phyloP scores from a whole-genome alignment of 2,888 invertebrate species.

The Macaria liturata region DNA sequence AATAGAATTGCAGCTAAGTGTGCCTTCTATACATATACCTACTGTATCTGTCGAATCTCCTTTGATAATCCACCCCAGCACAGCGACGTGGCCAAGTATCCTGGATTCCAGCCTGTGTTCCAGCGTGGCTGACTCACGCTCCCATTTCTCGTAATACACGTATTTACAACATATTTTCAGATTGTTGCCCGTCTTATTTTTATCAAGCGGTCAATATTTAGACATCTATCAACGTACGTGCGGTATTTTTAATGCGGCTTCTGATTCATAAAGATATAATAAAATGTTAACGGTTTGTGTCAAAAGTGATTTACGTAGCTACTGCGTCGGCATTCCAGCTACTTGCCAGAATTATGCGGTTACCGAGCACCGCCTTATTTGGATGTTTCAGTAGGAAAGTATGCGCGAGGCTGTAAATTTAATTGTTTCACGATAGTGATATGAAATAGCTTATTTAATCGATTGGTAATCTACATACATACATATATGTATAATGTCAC shows the following conservation, averaged over 20 bases:
- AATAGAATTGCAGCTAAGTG: too few species aligned
- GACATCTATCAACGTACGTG: constrained; percentile 38
- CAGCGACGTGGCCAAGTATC: not conserved
- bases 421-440: too few species aligned
- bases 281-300: constrained; percentile 27
- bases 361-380: constrained; percentile 11
- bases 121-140: constrained; percentile 25
- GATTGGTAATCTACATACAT: too few species aligned
- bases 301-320: constrained; percentile 29
- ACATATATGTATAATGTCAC: too few species aligned
- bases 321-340: constrained; percentile 21
- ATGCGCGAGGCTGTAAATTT: too few species aligned
- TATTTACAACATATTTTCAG: constrained; percentile 29
- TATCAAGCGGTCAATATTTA: constrained; percentile 41
- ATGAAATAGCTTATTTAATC: too few species aligned
- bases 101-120: constrained; percentile 10
- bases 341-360: constrained; percentile 19
- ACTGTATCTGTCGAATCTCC: constrained; percentile 4
- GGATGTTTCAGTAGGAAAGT: constrained; percentile 5
- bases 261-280: constrained; percentile 40
- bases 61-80: too few species aligned
- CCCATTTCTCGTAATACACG: constrained; percentile 13
- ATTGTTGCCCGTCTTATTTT: constrained; percentile 32
- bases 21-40: not conserved
- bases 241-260: constrained; percentile 39